phyloP scores from a whole-genome alignment of 1,140 invertebrate genomes.

The Heliconius himera region DNA sequence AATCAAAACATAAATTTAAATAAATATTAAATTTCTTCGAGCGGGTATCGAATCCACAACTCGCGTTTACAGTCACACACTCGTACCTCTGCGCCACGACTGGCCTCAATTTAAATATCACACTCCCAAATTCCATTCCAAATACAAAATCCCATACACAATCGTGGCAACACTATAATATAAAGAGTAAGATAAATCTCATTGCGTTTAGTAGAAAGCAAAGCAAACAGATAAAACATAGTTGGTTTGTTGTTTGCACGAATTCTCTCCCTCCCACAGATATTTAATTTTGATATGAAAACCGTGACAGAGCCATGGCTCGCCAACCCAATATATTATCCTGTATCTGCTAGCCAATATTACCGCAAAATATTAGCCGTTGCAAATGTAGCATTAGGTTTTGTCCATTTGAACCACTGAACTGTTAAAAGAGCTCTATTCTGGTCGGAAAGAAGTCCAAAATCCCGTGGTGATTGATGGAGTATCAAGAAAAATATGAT shows the following conservation, averaged over 20 bases:
- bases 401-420: conserved; percentile 46
- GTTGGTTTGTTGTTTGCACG: conserved; percentile 38
- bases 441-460: background rate
- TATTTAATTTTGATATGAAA: conserved; percentile 79
- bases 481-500: conserved; percentile 29
- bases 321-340: conserved; percentile 69
- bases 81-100: background rate
- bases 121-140: background rate
- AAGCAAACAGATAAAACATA: conserved; percentile 45
- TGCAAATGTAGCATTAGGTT: conserved; percentile 66
- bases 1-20: too few relatives aligned
- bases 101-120: background rate
- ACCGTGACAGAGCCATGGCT: conserved; percentile 60
- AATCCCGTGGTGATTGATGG: background rate
- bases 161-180: background rate
- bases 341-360: conserved; percentile 73
- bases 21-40: too few relatives aligned
- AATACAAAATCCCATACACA: background rate
- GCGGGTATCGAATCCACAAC: too few relatives aligned
- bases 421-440: conserved; percentile 31
- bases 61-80: too few relatives aligned
- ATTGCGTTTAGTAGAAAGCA: conserved; percentile 36
- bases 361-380: conserved; percentile 76
- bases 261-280: conserved; percentile 57
- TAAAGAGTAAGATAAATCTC: conserved; percentile 24